Evolutionary conservation across 2,888 invertebrate genomes (phyloP).

Genomic region (Ophion ellenae): DNA sequence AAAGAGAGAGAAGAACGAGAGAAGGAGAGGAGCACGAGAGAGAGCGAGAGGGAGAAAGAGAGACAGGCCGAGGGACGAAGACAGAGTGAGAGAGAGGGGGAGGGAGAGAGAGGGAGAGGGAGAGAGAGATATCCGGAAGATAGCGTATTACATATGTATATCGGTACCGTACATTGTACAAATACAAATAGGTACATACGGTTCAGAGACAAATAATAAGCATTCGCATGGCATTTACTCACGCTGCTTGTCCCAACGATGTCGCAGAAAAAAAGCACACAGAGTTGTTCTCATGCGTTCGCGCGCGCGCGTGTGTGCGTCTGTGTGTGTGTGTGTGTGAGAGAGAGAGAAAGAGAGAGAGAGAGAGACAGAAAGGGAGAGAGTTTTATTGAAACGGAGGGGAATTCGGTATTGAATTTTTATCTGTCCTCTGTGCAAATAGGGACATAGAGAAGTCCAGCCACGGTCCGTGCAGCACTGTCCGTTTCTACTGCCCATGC

Average conservation of each 20-base stretch:
- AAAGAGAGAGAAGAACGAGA: too few species aligned
- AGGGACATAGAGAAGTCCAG: conserved; percentile 68
- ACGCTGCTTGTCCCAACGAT: conserved; percentile 24
- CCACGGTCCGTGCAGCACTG: conserved; percentile 29
- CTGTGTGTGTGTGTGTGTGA: neutral
- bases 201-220: conserved; percentile 61
- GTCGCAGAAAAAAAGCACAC: conserved; percentile 36
- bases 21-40: too few species aligned
- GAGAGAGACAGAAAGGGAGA: conserved; percentile 1
- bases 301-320: too few species aligned
- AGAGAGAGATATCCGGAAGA: neutral
- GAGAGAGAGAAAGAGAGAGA: conserved; percentile 24
- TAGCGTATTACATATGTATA: conserved; percentile 8
- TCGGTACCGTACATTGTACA: neutral
- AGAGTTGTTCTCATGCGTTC: neutral
- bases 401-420: conserved; percentile 78
- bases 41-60: too few species aligned
- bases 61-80: too few species aligned
- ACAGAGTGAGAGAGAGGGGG: too few species aligned
- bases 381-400: conserved; percentile 75
- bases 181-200: conserved; percentile 46
- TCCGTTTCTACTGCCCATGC: conserved; percentile 47
- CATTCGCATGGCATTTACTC: conserved; percentile 47
- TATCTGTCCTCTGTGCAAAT: conserved; percentile 79
- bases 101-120: neutral